Conservation (phyloP, 2,113 vertebrate genomes). For the western clawed frog (Xenopus tropicalis) region DNA sequence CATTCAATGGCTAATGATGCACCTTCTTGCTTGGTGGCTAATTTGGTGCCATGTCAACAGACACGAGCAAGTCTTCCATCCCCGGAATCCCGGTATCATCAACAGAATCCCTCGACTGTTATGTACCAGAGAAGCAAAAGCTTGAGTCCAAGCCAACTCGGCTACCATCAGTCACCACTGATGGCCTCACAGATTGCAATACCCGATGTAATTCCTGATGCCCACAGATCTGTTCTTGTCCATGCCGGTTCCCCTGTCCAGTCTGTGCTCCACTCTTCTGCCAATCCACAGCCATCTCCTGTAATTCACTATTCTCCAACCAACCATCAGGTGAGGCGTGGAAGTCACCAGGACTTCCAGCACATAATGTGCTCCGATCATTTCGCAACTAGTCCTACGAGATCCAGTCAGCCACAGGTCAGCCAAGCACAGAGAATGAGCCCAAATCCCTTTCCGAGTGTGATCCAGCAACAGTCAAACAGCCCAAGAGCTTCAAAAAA, state of each 20-base stretch:
- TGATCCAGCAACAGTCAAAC: constrained; percentile 83
- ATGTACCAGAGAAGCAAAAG: constrained; percentile 83
- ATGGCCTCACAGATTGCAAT: constrained; percentile 61
- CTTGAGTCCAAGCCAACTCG: constrained; percentile 73
- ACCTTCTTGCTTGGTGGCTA: constrained; percentile 74
- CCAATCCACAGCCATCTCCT: constrained; percentile 73
- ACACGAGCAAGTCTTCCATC: constrained; percentile 75
- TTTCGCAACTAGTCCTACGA: constrained; percentile 59
- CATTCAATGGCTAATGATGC: constrained; percentile 77
- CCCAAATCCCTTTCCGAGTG: constrained; percentile 75
- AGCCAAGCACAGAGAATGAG: constrained; percentile 65
- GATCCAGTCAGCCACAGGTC: constrained; percentile 59
- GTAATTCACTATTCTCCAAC: constrained; percentile 94
- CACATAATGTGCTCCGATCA: constrained; percentile 88
- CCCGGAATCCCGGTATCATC: constrained; percentile 78
- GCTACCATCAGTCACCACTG: constrained; percentile 73
- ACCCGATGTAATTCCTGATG: constrained; percentile 62
- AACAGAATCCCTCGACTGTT: constrained; percentile 79
- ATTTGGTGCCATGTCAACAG: constrained; percentile 86
- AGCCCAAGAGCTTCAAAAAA: constrained; percentile 69
- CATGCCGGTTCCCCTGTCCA: constrained; percentile 81
- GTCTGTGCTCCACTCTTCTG: constrained; percentile 58
- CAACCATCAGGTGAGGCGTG: constrained; percentile 77
- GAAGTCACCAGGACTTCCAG: constrained; percentile 75
- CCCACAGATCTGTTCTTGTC: constrained; percentile 89